Evolutionary conservation across 2,113 vertebrate genomes (phyloP).

Genomic region (Pagrus major): DNA sequence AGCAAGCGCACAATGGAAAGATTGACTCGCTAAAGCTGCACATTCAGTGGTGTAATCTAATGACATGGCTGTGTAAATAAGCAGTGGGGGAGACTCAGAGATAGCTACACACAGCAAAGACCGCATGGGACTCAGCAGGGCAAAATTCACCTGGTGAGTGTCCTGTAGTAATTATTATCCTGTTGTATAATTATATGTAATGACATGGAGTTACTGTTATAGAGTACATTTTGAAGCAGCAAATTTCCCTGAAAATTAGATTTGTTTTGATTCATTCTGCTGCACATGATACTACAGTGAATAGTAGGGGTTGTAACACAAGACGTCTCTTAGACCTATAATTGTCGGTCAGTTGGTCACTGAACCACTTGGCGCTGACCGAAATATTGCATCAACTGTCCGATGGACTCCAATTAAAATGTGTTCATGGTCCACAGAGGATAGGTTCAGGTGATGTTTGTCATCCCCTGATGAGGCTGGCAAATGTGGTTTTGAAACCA

Average conservation of each 20-base stretch:
- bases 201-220: conserved; percentile 5
- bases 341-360: not conserved
- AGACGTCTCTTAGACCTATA: not conserved
- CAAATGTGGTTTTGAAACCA: not conserved
- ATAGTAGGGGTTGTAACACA: not conserved
- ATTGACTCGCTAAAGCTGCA: conserved; percentile 64
- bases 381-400: not conserved
- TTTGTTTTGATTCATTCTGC: not conserved
- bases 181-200: conserved; percentile 10
- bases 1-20: conserved; percentile 61
- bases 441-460: not conserved
- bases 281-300: not conserved
- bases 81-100: conserved; percentile 16
- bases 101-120: conserved; percentile 33
- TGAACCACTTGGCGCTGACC: too few species aligned
- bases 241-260: not conserved
- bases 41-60: conserved; percentile 67
- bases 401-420: not conserved
- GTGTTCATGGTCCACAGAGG: not conserved
- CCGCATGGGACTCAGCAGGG: conserved; percentile 14
- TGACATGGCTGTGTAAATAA: conserved; percentile 72
- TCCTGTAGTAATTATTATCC: not conserved
- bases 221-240: not conserved
- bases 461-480: not conserved
- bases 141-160: not conserved